Percentiles rank a stretch among this genome's conserved stretches.
Evolutionary conservation across 2,113 vertebrate species (phyloP).

Genomic region (Perca fluviatilis): DNA sequence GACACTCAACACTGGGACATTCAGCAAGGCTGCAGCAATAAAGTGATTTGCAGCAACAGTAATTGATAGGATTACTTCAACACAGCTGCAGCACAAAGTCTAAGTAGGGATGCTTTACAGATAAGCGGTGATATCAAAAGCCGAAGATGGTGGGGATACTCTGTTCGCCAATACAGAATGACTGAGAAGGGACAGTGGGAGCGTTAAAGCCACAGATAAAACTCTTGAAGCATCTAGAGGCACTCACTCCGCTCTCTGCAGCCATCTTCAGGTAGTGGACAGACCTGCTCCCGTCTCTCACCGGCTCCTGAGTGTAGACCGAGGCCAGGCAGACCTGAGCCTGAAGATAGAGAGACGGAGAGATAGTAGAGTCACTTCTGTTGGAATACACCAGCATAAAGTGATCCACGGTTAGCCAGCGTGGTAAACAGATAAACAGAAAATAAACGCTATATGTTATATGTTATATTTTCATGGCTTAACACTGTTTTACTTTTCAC

Average conservation of each 20-base stretch:
- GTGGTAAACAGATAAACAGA: background rate
- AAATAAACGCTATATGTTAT: background rate
- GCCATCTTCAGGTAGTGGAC: slow-evolving; percentile 90
- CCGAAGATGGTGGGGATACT: background rate
- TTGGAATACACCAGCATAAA: background rate
- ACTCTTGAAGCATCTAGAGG: slow-evolving; percentile 61
- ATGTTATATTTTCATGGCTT: background rate
- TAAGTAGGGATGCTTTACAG: background rate
- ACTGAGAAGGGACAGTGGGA: background rate
- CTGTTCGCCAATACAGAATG: background rate
- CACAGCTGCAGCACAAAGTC: background rate
- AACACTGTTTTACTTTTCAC: background rate
- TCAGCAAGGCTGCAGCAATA: background rate
- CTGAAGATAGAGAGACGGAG: slow-evolving; percentile 70
- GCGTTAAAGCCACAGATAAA: slow-evolving; percentile 23
- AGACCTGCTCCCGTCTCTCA: slow-evolving; percentile 81
- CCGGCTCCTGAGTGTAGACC: slow-evolving; percentile 84
- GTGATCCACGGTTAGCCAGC: background rate
- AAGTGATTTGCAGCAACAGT: background rate
- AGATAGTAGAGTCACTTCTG: background rate
- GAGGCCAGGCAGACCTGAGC: slow-evolving; percentile 93
- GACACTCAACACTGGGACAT: background rate
- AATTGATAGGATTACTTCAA: background rate
- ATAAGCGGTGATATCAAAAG: background rate
- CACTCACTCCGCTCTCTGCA: slow-evolving; percentile 84